Percentiles rank a stretch among this genome's conserved stretches.
Conservation (phyloP, 2,113 vertebrate genomes). For the Xyliphius kryptos region DNA sequence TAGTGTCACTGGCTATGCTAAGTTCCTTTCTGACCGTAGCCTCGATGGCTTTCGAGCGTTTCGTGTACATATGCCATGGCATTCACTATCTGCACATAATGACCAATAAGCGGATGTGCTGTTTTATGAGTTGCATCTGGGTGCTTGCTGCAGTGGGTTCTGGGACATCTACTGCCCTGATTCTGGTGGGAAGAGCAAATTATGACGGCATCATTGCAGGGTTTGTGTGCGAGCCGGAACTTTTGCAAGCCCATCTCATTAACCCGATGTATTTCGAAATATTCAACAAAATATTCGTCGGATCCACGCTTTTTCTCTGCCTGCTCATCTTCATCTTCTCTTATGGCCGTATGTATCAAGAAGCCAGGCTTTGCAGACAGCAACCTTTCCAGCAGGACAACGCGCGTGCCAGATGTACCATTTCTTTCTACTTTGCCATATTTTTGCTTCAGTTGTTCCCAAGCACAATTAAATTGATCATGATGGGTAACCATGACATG, state of each 20-base stretch:
- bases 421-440: slow-evolving; percentile 18
- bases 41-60: slow-evolving; percentile 23
- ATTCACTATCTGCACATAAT: slow-evolving; percentile 12
- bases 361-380: slow-evolving; percentile 9
- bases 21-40: slow-evolving; percentile 9
- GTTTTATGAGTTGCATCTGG: slow-evolving; percentile 7
- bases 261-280: background rate
- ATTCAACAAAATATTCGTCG: slow-evolving; percentile 6
- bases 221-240: slow-evolving; percentile 22
- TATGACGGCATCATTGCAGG: background rate
- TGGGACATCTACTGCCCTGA: background rate
- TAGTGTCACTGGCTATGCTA: background rate
- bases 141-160: background rate
- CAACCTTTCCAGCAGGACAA: slow-evolving; percentile 22
- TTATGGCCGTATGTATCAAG: slow-evolving; percentile 17
- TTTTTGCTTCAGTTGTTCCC: slow-evolving; percentile 25
- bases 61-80: slow-evolving; percentile 10
- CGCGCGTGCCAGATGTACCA: slow-evolving; percentile 7
- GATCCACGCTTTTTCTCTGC: slow-evolving; percentile 1
- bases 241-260: slow-evolving; percentile 10
- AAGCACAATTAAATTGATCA: background rate
- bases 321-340: slow-evolving; percentile 6
- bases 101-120: background rate
- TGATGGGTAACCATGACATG: background rate
- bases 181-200: background rate